Evolutionary conservation across 92 coral and sea anemone species (phyloP).

Genomic region (Palythoa caribaeorum): DNA sequence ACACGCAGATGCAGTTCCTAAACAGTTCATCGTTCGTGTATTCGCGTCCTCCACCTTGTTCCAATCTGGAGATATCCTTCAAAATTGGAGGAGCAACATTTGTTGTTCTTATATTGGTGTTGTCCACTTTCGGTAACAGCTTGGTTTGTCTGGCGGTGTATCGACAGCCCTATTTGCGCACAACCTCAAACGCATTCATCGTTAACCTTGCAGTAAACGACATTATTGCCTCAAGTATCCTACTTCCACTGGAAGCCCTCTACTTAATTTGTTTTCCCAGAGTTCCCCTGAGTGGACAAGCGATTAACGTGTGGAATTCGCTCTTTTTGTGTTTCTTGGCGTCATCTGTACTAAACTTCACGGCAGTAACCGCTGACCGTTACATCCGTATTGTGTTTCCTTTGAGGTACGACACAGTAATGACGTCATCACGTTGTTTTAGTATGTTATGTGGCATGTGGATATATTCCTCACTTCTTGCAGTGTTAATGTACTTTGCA

Average conservation of each 20-base stretch:
- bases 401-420: constrained; percentile 45
- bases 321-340: constrained; percentile 50
- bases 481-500: constrained; percentile 52
- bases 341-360: constrained; percentile 65
- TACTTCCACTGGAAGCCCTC: constrained; percentile 54
- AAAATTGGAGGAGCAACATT: constrained; percentile 47
- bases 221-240: constrained; percentile 43
- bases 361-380: constrained; percentile 66
- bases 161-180: constrained; percentile 40
- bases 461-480: constrained; percentile 46
- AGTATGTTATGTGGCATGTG: constrained; percentile 42
- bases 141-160: constrained; percentile 59
- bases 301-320: constrained; percentile 60
- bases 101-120: constrained; percentile 24
- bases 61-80: constrained; percentile 46
- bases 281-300: constrained; percentile 49
- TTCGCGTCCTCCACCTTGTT: constrained; percentile 16
- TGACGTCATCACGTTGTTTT: constrained; percentile 28
- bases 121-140: constrained; percentile 55
- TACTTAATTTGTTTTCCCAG: constrained; percentile 52
- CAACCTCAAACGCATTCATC: constrained; percentile 55
- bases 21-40: constrained; percentile 21
- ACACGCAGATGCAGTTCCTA: constrained; percentile 30
- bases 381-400: constrained; percentile 64
- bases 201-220: constrained; percentile 65